Conservation (phyloP, 2,888 invertebrate species). For the Urechis unicinctus region DNA sequence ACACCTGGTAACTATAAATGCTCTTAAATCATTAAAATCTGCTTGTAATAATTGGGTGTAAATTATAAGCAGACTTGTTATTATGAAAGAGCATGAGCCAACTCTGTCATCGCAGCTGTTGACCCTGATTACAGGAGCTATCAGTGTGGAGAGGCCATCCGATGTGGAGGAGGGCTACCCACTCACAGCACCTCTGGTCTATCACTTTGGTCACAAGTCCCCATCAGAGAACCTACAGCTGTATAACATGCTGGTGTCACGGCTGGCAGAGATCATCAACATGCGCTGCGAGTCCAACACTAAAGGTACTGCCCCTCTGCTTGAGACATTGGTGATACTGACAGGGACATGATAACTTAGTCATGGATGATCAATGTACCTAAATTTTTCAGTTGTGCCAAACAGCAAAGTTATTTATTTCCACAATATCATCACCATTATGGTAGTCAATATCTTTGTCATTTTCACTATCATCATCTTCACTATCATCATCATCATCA, state of each 20-base stretch:
- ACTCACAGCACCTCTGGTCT: constrained; percentile 84
- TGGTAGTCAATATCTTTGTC: not conserved
- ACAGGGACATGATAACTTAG: too few relatives aligned
- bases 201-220: constrained; percentile 82
- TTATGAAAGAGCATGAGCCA: too few relatives aligned
- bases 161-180: constrained; percentile 92
- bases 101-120: too few relatives aligned
- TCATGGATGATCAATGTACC: not conserved
- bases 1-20: too few relatives aligned
- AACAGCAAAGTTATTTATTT: not conserved
- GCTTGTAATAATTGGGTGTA: too few relatives aligned
- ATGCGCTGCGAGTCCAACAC: constrained; percentile 74
- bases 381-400: not conserved
- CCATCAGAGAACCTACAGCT: constrained; percentile 73
- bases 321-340: too few relatives aligned
- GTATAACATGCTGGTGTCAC: constrained; percentile 74
- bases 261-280: constrained; percentile 75
- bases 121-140: constrained; percentile 57
- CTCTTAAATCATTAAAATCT: too few relatives aligned
- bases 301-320: constrained; percentile 10
- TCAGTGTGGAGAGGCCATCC: constrained; percentile 86
- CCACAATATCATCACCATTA: not conserved
- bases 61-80: too few relatives aligned
- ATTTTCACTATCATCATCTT: too few relatives aligned
- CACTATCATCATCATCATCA: too few relatives aligned